Base-by-base conservation (phyloP, 2,888 invertebrate species). In the Drosophila villosipedis region DNA sequence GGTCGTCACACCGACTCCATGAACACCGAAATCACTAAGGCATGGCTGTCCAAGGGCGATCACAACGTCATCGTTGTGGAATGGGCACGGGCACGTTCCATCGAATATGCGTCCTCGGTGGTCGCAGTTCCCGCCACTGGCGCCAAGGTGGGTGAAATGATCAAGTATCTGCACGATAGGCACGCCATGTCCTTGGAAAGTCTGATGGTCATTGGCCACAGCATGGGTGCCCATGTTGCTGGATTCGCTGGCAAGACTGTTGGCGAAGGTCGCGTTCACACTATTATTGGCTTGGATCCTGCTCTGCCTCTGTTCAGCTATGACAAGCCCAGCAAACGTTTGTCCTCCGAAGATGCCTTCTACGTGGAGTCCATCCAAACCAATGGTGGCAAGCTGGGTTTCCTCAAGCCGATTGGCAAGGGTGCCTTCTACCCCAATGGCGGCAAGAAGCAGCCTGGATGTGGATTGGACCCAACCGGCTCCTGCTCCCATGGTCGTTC, bases 51-150 rank as follows among this genome's bases (percentile, higher is more conserved):
- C 61, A 92, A 94, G 12, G 95, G 94, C 37, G 94, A 95, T 68
- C 92, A 94, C 71, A 95, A 95, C 73, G 94, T 95, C 53, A 94
- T 95, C 53, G 94, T 94, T 2, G 94, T 95, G 1, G 95, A 95
- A 80, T 95, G 95, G 95, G 93, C 92, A 1, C 95, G 95, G 3
- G 95, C 95, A 0, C 83, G 85, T 16, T 95, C 94, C 68, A 92
- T 94, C 0, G 95, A 95, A 77, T 95, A 95, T 76, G 92, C 94
- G 39, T 89, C 94, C 12, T 95, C 95, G 0, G 94, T 95, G 52
- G 93, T 94, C 6, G 88, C 84, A 22, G 91, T 92, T 19, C 73
- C 85, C 14, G 80, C 72, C 12, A 91, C 91, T 58, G 93, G 92
- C 0, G 68, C 63, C 35, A 83, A 85, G 31, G 80, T 91, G 0